Evolutionary conservation across 1,140 invertebrate species (phyloP).

Genomic region (Zaprionus ornatus): DNA sequence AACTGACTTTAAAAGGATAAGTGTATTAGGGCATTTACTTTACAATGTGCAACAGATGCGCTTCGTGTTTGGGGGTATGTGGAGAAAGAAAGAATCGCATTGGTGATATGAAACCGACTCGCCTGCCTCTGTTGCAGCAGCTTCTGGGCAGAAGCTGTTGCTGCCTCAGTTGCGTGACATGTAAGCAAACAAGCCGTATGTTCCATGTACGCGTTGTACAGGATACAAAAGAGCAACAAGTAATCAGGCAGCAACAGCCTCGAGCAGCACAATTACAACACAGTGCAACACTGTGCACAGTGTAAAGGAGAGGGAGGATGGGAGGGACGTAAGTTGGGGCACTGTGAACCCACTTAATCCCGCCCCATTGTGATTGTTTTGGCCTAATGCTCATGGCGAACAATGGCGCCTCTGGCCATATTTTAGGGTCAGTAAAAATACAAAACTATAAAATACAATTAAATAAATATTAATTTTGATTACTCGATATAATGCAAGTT

Average conservation of each 20-base stretch:
- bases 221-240: slow-evolving; percentile 76
- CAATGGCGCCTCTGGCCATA: slow-evolving; percentile 18
- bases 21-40: slow-evolving; percentile 79
- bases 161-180: slow-evolving; percentile 21
- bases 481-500: no score
- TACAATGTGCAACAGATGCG: slow-evolving; percentile 59
- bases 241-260: slow-evolving; percentile 57
- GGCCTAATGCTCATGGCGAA: slow-evolving; percentile 47
- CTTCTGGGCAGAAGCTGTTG: slow-evolving; percentile 3
- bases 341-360: slow-evolving; percentile 76
- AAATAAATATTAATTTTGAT: no score
- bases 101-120: slow-evolving; percentile 55
- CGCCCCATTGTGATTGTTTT: slow-evolving; percentile 69
- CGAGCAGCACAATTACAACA: slow-evolving; percentile 51
- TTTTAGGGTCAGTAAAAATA: no score
- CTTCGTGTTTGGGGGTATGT: not conserved
- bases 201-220: slow-evolving; percentile 44
- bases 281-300: slow-evolving; percentile 5
- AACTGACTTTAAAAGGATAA: slow-evolving; percentile 76
- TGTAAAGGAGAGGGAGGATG: not conserved
- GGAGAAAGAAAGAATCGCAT: slow-evolving; percentile 33
- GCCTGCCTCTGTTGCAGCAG: slow-evolving; percentile 16
- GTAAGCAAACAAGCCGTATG: slow-evolving; percentile 60
- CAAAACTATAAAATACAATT: no score
- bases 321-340: slow-evolving; percentile 32